phyloP scores from a whole-genome alignment of 2,113 vertebrate genomes.

The Bettongia penicillata region DNA sequence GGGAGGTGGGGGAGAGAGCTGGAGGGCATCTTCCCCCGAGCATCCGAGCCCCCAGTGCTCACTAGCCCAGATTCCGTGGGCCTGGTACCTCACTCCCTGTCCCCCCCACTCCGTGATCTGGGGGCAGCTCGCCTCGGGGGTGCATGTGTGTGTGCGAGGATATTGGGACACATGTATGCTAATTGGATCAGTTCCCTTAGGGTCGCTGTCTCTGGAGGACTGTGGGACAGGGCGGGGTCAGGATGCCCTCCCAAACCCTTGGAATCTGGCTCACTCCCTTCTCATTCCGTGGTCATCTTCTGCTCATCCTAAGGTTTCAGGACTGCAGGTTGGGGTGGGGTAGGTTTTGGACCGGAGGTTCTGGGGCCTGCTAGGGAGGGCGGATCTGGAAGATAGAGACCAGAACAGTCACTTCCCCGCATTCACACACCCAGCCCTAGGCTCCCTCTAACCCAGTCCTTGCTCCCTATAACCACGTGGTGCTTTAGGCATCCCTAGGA shows the following conservation, averaged over 20 bases:
- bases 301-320: not conserved
- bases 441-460: not conserved
- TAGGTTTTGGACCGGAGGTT: not conserved
- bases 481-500: not conserved
- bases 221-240: not conserved
- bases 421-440: not conserved
- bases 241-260: not conserved
- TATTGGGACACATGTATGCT: not conserved
- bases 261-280: not conserved
- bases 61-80: not conserved
- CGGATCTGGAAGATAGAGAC: not conserved
- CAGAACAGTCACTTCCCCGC: not conserved
- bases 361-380: not conserved
- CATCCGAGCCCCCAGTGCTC: conserved; percentile 40
- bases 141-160: not conserved
- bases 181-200: not conserved
- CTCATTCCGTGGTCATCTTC: not conserved
- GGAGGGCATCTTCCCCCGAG: conserved; percentile 56
- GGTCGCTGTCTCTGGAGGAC: not conserved
- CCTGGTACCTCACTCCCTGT: conserved; percentile 4
- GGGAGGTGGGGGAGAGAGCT: not conserved
- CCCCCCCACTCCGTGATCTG: not conserved
- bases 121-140: not conserved
- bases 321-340: not conserved
- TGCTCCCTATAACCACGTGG: not conserved